Evolutionary conservation across 2,113 vertebrate species (phyloP).

Genomic region (Pristiophorus japonicus): DNA sequence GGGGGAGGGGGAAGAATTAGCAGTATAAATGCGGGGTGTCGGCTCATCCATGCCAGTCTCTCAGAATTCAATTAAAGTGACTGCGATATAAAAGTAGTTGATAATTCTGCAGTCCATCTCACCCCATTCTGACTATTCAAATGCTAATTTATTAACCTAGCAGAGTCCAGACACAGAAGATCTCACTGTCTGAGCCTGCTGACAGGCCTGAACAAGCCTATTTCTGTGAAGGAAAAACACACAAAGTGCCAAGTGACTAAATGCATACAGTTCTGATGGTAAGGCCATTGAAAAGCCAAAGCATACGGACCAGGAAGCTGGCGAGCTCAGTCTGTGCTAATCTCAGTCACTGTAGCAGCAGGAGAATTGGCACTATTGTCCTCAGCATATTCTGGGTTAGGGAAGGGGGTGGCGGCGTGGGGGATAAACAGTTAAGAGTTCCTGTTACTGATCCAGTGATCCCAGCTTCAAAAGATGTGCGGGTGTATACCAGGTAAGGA

Average conservation of each 20-base stretch:
- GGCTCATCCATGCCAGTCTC: neutral
- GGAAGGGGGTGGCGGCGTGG: neutral
- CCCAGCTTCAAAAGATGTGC: neutral
- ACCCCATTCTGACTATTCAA: constrained; percentile 18
- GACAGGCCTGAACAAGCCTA: constrained; percentile 11
- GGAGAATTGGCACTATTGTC: neutral
- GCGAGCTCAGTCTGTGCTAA: neutral
- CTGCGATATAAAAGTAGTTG: neutral
- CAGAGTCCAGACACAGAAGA: neutral
- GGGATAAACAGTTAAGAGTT: neutral
- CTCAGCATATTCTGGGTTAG: neutral
- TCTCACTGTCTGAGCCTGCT: neutral
- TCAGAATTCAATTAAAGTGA: neutral
- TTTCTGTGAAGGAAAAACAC: neutral
- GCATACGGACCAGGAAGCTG: neutral
- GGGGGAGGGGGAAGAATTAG: neutral
- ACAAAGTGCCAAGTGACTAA: neutral
- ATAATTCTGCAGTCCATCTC: neutral
- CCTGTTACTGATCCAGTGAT: neutral
- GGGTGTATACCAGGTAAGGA: neutral
- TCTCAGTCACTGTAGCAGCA: neutral
- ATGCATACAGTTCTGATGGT: neutral
- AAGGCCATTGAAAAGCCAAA: no score
- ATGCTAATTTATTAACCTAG: neutral
- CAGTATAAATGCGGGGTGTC: neutral